A percentile compares a stretch with the other conserved stretches of the same genome.
phyloP scores from a whole-genome alignment of 2,797 vertebrate genomes.

The Simalia tracyae region DNA sequence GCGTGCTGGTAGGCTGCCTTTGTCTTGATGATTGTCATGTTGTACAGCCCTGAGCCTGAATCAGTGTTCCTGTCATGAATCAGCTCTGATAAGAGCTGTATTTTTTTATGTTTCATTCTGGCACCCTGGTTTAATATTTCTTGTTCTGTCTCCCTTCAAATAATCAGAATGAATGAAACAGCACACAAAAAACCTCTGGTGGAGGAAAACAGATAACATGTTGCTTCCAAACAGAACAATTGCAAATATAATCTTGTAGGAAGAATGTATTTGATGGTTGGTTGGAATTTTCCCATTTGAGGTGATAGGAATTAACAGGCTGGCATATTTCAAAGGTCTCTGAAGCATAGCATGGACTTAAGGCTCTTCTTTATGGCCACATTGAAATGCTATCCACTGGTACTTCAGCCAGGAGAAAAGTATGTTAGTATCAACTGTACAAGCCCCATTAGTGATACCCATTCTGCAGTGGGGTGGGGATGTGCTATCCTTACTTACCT shows the following conservation, averaged over 20 bases:
- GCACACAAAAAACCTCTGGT: constrained; percentile 39
- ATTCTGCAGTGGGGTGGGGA: neutral
- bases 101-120: constrained; percentile 39
- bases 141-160: constrained; percentile 34
- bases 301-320: constrained; percentile 55
- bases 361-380: neutral
- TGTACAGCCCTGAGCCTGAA: neutral
- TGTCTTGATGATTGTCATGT: neutral
- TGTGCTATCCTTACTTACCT: neutral
- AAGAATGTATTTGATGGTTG: constrained; percentile 66
- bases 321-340: constrained; percentile 50
- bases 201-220: constrained; percentile 43
- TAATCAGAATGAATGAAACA: constrained; percentile 51
- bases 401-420: neutral
- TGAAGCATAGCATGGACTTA: constrained; percentile 51
- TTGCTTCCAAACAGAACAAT: constrained; percentile 57
- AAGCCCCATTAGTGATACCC: neutral
- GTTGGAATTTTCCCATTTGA: constrained; percentile 62
- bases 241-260: constrained; percentile 59
- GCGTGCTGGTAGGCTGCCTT: neutral
- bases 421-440: neutral
- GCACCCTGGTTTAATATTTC: neutral
- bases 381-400: neutral
- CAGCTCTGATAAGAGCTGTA: constrained; percentile 13
- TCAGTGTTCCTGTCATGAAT: constrained; percentile 16